A percentile compares a stretch with the other conserved stretches of the same genome.
Evolutionary conservation across 2,113 vertebrate genomes (phyloP).

Genomic region (Prietella phreatophila): DNA sequence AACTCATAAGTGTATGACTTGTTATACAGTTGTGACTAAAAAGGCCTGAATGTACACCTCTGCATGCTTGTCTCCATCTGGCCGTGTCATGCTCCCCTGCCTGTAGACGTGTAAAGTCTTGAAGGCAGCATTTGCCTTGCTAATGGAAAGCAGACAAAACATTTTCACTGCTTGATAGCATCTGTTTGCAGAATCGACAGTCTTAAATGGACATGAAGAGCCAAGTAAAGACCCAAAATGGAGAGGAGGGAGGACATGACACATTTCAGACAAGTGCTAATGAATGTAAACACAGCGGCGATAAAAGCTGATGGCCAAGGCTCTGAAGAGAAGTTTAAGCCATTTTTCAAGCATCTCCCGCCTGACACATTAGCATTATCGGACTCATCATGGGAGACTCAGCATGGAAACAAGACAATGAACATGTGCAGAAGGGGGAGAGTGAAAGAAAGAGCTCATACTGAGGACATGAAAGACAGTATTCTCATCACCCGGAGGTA

Average conservation of each 20-base stretch:
- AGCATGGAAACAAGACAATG: conserved; percentile 56
- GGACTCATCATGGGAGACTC: conserved; percentile 68
- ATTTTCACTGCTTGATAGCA: conserved; percentile 72
- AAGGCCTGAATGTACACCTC: background rate
- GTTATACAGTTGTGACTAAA: background rate
- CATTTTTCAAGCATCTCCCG: conserved; percentile 70
- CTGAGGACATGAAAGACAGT: conserved; percentile 63
- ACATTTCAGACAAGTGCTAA: conserved; percentile 76
- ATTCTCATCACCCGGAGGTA: conserved; percentile 60
- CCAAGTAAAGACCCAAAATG: conserved; percentile 38
- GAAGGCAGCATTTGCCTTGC: conserved; percentile 60
- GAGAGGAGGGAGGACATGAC: conserved; percentile 58
- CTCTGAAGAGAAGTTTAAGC: conserved; percentile 65
- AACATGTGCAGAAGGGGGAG: conserved; percentile 44
- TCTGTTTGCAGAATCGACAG: conserved; percentile 65
- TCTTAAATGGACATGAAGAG: conserved; percentile 56
- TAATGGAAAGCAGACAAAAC: conserved; percentile 74
- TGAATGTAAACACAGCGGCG: conserved; percentile 74
- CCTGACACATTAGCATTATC: conserved; percentile 72
- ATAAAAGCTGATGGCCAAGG: conserved; percentile 67
- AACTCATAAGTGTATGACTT: background rate
- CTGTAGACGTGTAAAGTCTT: conserved; percentile 63
- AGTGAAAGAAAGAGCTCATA: conserved; percentile 55
- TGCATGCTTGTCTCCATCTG: conserved; percentile 41
- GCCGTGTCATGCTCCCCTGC: conserved; percentile 40